phyloP scores from a whole-genome alignment of 1,140 invertebrate genomes.

The Linepithema humile region DNA sequence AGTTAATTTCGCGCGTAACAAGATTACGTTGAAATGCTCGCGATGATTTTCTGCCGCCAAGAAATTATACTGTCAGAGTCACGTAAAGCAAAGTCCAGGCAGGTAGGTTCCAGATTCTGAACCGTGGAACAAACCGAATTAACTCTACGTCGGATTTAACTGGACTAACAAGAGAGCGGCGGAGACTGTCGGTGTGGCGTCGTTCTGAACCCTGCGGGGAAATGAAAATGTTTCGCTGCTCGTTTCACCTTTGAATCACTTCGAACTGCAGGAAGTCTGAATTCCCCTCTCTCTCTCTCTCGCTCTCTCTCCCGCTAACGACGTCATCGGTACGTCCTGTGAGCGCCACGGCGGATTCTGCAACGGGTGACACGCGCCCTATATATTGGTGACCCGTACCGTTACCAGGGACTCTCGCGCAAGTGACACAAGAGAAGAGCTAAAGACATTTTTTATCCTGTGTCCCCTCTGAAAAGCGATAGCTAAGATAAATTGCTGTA shows the following conservation, averaged over 20 bases:
- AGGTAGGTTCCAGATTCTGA: slow-evolving; percentile 1
- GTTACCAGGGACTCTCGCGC: slow-evolving; percentile 2
- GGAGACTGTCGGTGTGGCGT: neutral
- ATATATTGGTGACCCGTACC: slow-evolving; percentile 32
- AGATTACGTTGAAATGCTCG: neutral
- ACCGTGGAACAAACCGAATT: slow-evolving; percentile 48
- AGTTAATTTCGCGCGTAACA: neutral
- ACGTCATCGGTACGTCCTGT: slow-evolving; percentile 36
- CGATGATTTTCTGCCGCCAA: slow-evolving; percentile 7
- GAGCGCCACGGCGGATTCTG: neutral
- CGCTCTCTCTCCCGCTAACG: slow-evolving; percentile 49
- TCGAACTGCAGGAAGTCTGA: slow-evolving; percentile 34
- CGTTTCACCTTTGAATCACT: slow-evolving; percentile 53
- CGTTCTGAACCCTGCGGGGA: slow-evolving; percentile 44
- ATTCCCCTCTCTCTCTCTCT: no score
- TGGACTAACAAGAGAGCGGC: slow-evolving; percentile 41
- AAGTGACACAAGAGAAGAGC: slow-evolving; percentile 32
- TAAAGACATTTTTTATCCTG: slow-evolving; percentile 27
- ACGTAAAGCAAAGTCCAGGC: slow-evolving; percentile 45
- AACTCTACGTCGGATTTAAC: slow-evolving; percentile 54
- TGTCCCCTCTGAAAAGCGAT: slow-evolving; percentile 16
- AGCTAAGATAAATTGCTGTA: slow-evolving; percentile 43
- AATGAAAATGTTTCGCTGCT: slow-evolving; percentile 59
- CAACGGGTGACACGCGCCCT: slow-evolving; percentile 39
- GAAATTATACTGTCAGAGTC: slow-evolving; percentile 44